These are phyloP conservation scores for Hoplodrina blanda DNA, from an alignment of 2,888 invertebrate species.

Conservation along the genomic window DNA sequence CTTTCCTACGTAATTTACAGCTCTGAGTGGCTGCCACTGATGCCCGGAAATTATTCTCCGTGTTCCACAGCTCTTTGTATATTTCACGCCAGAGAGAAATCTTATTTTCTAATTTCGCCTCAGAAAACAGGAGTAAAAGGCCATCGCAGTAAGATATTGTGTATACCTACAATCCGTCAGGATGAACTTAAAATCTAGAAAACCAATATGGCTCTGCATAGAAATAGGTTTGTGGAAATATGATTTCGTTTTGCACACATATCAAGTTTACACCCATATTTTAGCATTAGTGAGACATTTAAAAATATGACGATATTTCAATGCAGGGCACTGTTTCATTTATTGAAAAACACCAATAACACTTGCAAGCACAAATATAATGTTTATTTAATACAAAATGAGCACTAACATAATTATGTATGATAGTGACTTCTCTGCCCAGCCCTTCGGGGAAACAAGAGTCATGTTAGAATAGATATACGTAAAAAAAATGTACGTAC, in stretches of 20 bases:
- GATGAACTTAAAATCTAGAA: slow-evolving; percentile 30
- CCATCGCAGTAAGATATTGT: slow-evolving; percentile 31
- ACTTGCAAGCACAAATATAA: no score
- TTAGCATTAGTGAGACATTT: slow-evolving; percentile 15
- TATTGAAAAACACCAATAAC: no score
- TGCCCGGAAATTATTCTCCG: slow-evolving; percentile 81
- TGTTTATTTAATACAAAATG: no score
- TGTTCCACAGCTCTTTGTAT: slow-evolving; percentile 67
- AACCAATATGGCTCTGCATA: slow-evolving; percentile 33
- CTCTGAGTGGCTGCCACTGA: slow-evolving; percentile 68
- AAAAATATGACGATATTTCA: background rate
- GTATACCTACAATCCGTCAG: slow-evolving; percentile 9
- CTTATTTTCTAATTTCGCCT: slow-evolving; percentile 58
- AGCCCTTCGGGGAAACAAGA: no score
- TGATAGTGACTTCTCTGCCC: no score
- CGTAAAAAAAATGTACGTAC: no score
- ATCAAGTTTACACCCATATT: slow-evolving; percentile 22
- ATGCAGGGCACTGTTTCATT: no score
- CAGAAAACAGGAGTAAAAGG: slow-evolving; percentile 40
- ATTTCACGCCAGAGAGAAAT: slow-evolving; percentile 48
- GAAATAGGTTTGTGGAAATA: slow-evolving; percentile 43
- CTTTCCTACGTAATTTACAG: slow-evolving; percentile 72
- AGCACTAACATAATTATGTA: no score
- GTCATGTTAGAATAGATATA: no score
- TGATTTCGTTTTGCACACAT: slow-evolving; percentile 29